These are phyloP conservation scores for Morone saxatilis DNA, from an alignment of 2,113 vertebrate species.

Conservation along the genomic window DNA sequence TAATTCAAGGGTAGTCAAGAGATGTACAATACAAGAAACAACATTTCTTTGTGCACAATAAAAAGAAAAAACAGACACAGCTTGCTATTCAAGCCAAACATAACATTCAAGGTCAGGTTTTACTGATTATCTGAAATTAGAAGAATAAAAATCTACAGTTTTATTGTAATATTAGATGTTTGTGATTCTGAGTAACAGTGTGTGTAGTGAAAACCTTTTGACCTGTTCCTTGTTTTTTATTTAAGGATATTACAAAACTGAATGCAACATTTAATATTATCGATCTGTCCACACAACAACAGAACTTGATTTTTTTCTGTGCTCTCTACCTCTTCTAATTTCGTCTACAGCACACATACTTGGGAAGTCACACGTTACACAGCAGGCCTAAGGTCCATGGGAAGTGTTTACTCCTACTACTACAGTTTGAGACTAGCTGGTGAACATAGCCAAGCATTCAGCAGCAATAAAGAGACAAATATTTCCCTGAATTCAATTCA, in stretches of 20 bases:
- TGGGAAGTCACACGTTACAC: too few species aligned
- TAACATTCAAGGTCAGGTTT: background rate
- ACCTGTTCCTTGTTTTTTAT: background rate
- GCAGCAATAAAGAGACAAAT: too few species aligned
- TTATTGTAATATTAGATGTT: background rate
- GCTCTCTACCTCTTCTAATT: background rate
- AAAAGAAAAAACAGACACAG: background rate
- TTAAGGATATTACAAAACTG: background rate
- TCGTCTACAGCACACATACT: too few species aligned
- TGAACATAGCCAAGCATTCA: too few species aligned
- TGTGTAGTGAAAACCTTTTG: background rate
- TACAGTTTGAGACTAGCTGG: too few species aligned
- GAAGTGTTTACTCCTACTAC: too few species aligned
- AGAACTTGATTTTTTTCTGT: background rate
- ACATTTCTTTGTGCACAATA: background rate
- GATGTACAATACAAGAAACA: background rate
- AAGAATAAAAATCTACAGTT: background rate
- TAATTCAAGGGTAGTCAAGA: constrained; percentile 1
- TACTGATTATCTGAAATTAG: background rate
- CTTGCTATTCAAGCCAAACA: background rate
- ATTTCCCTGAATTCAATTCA: too few species aligned
- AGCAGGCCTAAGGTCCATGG: too few species aligned
- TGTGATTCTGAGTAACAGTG: background rate
- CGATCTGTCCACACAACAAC: background rate
- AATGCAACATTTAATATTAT: background rate